Evolutionary conservation across 2,888 invertebrate species (phyloP), one percentile per base, ranked within the genome.

Genomic region (Balanococcus diminutus): DNA sequence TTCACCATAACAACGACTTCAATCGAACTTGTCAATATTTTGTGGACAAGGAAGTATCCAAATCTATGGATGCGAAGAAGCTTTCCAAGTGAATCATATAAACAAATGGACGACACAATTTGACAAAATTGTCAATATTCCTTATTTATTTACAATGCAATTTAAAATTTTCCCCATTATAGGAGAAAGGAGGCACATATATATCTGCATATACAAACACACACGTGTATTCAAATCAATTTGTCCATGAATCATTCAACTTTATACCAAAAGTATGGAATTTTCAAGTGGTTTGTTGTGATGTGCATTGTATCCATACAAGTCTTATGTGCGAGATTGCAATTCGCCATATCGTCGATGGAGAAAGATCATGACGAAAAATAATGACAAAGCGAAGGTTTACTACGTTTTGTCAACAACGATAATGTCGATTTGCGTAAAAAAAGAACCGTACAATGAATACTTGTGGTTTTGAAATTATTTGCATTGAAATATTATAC

Each of bases 391-490:
- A 67, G 61, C 61, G 61, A 67, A 75, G 75, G 75, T 75, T 75
- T 75, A 28, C 67, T 31, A 42, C 75, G 75, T 75, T 67, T 67
- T 75, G 75, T 32, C 8, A 32, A 75, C 75, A 75, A 32, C 75
- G 75, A 32, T 75, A 75, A 75, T 75, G 32, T 75, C 75, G 32
- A 75, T 75, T 75, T 75, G 75, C 75, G 75, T 75, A 31, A 28
- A 75, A 28, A n/a, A 75, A 75, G 36, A 75, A 9, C 16, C n/a
- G 28, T 14, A 75, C 31, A 32, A 32, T 75, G 75, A 32, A 75
- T 32, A 32, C 32, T 75, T 75, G 75, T 32, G 75, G 75, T 75
- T 75, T 75, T 75, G 75, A 75, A 75, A 75, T 75, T 75, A 75
- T 75, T 75, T 75, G 75, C 75, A 75, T 75, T 75, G 31, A 32